Base-by-base conservation (phyloP, 1,140 invertebrate species). In the Lordiphosa mommai region DNA sequence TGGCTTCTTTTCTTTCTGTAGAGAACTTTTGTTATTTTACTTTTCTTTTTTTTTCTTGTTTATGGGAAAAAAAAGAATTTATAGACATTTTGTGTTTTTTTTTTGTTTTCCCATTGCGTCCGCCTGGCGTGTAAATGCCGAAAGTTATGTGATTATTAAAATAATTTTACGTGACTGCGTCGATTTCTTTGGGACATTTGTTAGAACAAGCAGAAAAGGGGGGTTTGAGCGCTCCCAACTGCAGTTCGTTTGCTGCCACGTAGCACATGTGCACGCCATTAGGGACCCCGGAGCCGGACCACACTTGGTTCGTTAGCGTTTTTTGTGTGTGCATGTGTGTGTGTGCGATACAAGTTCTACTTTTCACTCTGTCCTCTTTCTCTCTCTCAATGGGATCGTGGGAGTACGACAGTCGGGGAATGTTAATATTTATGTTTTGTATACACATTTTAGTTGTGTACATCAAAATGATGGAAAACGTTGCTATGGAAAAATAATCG, bases 131-230 rank as follows among this genome's bases (percentile, higher is more conserved):
- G 72, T 82, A 82, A 84, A 82, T 84, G 77, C 77, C 77, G 66
- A 82, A 82, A 82, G 77, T 82, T 82, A 82, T 82, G 77, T 82
- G 77, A 82, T 82, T 82, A 82, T 82, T 82, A 82, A 82, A 82
- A 82, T 82, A 82, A 82, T 82, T 82, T 82, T 82, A 82, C 77
- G 77, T 82, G 77, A 82, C 77, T 82, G 77, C 77, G 71, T 69
- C 77, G 77, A 84, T 69, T 82, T 72, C 77, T 84, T 77, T 69
- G 68, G 63, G 71, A 72, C 72, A 76, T 69, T 70, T 60, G 38
- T 40, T 46, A 16, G 48, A 29, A 12, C 41, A 38, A n/a, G 13
- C 40, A 43, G 16, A 9, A n/a, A 9, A 9, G 32, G 38, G 57
- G 36, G 60, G 40, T 13, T 20, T 43, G 36, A 16, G 49, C 27